phyloP scores from a whole-genome alignment of 2,113 vertebrate species.

The Jacana jacana region DNA sequence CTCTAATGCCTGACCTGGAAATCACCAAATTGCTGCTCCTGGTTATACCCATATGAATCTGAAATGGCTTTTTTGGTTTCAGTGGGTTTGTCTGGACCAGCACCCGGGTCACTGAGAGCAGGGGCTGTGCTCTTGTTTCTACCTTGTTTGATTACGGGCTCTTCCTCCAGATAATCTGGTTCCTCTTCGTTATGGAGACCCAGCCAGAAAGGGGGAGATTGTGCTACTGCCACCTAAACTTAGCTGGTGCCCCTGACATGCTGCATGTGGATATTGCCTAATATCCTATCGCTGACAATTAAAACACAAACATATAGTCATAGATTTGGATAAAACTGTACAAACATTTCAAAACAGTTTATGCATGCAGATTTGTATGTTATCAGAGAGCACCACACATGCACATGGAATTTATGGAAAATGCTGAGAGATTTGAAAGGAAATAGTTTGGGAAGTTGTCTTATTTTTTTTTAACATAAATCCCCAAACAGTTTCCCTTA shows the following conservation, averaged over 20 bases:
- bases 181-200: not conserved
- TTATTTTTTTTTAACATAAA: slow-evolving; percentile 46
- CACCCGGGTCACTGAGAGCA: not conserved
- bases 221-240: not conserved
- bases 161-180: not conserved
- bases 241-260: slow-evolving; percentile 35
- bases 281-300: slow-evolving; percentile 34
- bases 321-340: slow-evolving; percentile 54
- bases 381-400: slow-evolving; percentile 58
- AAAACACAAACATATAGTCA: slow-evolving; percentile 57
- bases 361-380: slow-evolving; percentile 52
- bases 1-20: not conserved
- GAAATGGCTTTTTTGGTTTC: not conserved
- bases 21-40: not conserved
- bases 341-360: slow-evolving; percentile 70
- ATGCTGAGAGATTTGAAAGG: slow-evolving; percentile 50
- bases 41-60: not conserved
- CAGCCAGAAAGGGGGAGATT: not conserved
- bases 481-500: slow-evolving; percentile 49
- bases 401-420: slow-evolving; percentile 61
- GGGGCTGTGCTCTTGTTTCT: not conserved
- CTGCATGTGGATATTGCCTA: slow-evolving; percentile 40
- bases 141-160: not conserved
- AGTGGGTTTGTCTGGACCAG: not conserved
- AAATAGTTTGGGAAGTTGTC: slow-evolving; percentile 58